Base-by-base conservation (phyloP, 1,140 invertebrate species). In the Leptinotarsa lineolata region DNA sequence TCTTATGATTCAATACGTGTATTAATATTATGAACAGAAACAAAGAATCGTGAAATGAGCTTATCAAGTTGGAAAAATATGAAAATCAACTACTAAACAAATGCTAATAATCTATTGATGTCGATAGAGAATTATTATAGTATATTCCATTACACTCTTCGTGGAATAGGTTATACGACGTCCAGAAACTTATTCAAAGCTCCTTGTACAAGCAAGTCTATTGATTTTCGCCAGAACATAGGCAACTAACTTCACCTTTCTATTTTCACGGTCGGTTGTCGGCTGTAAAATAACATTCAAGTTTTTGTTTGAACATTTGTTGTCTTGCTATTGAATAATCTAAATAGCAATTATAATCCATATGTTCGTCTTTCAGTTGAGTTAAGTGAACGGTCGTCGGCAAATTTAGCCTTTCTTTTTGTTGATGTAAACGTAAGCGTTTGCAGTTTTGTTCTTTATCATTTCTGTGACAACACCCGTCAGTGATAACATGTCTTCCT, bases 221-320 rank as follows among this genome's bases (percentile, higher is more conserved):
- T 54, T 54, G 48, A 54, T 54, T 54, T n/a, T 2, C 48, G 12
- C 15, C 48, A 54, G 48, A n/a, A 54, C n/a, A n/a, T n/a, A 54
- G 48, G 48, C 48, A 54, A 54, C 48, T 12, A 54, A 54, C 48
- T n/a, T 54, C n/a, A 54, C 48, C 48, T 54, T 54, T 54, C n/a
- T 54, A 16, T 54, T 54, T 54, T 54, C 48, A 54, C 48, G 48
- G 48, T 18, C 48, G n/a, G 16, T 18, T 16, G 48, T 54, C 15
- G n/a, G 48, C 48, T 5, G n/a, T 18, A 54, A 54, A 12, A 54
- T 54, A 18, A 16, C 48, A n/a, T 54, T 54, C 15, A 18, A 16
- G 48, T 54, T 54, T 54, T 54, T 54, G 48, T 54, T 54, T 54
- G 3, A 16, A 54, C 48, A n/a, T 16, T 54, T 54, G 13, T 54